phyloP scores from a whole-genome alignment of 2,797 vertebrate species.

The Sarcoramphus papa region DNA sequence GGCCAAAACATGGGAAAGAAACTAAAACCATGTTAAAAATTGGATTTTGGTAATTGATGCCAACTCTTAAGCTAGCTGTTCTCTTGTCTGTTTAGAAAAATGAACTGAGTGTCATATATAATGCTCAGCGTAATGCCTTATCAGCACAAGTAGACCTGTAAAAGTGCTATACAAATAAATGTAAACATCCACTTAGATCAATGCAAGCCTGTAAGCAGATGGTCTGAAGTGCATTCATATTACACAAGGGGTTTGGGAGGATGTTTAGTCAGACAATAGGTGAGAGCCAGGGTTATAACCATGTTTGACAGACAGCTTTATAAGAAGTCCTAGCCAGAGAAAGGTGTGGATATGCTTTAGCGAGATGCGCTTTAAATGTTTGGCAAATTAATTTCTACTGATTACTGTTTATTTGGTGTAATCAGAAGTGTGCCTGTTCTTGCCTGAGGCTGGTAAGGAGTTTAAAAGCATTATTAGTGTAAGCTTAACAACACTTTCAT shows the following conservation, averaged over 20 bases:
- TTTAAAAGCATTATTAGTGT: conserved; percentile 23
- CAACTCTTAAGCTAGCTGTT: neutral
- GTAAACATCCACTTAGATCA: neutral
- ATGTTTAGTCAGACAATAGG: neutral
- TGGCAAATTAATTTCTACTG: conserved; percentile 50
- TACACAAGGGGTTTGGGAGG: neutral
- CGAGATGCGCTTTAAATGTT: neutral
- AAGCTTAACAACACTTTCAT: conserved; percentile 24
- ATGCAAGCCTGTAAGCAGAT: neutral
- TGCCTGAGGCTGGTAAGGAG: conserved; percentile 5
- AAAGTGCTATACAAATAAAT: neutral
- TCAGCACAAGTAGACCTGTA: neutral
- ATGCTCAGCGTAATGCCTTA: neutral
- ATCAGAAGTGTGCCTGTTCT: conserved; percentile 22
- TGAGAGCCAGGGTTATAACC: neutral
- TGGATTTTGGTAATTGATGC: neutral
- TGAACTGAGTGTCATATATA: neutral
- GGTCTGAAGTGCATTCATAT: neutral
- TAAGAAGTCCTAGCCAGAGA: neutral
- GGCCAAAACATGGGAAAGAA: neutral
- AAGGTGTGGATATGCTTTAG: neutral
- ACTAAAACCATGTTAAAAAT: neutral
- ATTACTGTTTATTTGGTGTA: conserved; percentile 53
- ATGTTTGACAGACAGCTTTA: neutral
- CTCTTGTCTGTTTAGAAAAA: neutral